A percentile compares a stretch with the other conserved stretches of the same genome.
These are phyloP conservation scores for Brachymystax lenok DNA, from an alignment of 2,797 vertebrate genomes.

Conservation along the genomic window DNA sequence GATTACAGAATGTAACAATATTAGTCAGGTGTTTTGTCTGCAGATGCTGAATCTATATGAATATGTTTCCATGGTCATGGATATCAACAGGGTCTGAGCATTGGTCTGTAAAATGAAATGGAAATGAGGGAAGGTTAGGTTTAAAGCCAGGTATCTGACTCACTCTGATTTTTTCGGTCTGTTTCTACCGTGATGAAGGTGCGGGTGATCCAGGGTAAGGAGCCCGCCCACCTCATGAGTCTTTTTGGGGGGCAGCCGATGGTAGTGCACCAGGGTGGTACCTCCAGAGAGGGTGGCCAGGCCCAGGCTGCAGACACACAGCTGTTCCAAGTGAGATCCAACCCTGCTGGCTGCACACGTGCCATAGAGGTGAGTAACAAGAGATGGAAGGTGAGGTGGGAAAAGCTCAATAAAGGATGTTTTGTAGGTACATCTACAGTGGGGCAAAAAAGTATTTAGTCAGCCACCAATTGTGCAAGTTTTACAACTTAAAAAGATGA, in stretches of 20 bases:
- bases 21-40: no score
- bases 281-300: slow-evolving; percentile 63
- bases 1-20: no score
- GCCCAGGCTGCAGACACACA: slow-evolving; percentile 42
- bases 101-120: background rate
- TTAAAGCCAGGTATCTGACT: background rate
- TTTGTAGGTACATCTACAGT: background rate
- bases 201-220: slow-evolving; percentile 70
- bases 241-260: slow-evolving; percentile 63
- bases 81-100: no score
- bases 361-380: slow-evolving; percentile 68
- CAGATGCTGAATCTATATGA: no score
- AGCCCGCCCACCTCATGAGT: slow-evolving; percentile 72
- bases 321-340: slow-evolving; percentile 69
- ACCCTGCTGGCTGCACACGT: slow-evolving; percentile 52
- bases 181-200: slow-evolving; percentile 49
- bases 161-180: background rate
- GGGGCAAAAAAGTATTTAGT: no score
- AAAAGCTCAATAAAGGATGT: background rate
- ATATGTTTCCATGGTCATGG: no score
- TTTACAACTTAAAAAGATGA: no score
- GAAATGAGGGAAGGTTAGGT: background rate
- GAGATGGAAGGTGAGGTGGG: background rate
- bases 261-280: slow-evolving; percentile 72
- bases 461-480: no score